Evolutionary conservation across 2,888 invertebrate species (phyloP).

Genomic region (Crematogaster levior): DNA sequence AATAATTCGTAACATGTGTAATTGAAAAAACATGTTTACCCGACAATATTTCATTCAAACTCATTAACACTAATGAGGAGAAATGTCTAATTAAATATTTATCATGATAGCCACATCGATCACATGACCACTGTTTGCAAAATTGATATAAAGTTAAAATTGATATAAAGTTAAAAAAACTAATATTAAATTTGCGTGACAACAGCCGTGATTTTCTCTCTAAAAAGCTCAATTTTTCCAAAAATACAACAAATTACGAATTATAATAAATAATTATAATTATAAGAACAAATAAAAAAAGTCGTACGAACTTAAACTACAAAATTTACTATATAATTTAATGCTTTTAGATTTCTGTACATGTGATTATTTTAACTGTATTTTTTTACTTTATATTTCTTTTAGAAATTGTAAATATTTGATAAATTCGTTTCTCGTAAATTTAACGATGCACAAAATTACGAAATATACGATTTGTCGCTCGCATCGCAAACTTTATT

Average conservation of each 20-base stretch:
- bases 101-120: constrained; percentile 15
- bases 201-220: background rate
- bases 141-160: background rate
- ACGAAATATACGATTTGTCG: background rate
- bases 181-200: background rate
- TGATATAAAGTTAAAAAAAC: background rate
- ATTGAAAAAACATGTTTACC: background rate
- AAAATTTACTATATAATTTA: background rate
- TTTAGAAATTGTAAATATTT: background rate
- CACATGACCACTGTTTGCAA: background rate
- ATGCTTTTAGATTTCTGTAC: background rate
- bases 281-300: background rate
- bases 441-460: background rate
- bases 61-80: constrained; percentile 20
- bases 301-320: background rate
- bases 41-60: background rate
- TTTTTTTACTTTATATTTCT: background rate
- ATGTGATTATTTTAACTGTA: background rate
- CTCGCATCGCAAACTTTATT: constrained; percentile 36
- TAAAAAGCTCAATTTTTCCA: background rate
- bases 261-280: too few relatives aligned
- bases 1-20: constrained; percentile 3
- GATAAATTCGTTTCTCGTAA: background rate
- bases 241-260: background rate
- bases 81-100: constrained; percentile 17